Percentiles rank a stretch among this genome's conserved stretches.
These are phyloP conservation scores for Atherix ibis DNA, from an alignment of 2,888 invertebrate species.

Conservation along the genomic window DNA sequence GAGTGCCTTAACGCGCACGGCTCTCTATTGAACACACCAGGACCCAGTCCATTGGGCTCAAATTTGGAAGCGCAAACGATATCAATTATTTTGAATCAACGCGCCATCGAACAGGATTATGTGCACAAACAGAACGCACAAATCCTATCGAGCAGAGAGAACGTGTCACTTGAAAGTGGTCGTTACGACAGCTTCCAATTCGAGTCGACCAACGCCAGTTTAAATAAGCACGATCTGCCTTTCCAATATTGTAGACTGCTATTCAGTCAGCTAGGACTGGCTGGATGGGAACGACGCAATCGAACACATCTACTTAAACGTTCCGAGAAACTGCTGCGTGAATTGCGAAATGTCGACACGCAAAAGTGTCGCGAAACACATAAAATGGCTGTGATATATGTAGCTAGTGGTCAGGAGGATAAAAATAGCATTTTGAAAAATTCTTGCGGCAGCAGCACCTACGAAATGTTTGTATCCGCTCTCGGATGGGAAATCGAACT, in stretches of 20 bases:
- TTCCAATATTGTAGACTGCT: constrained; percentile 77
- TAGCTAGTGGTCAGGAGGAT: constrained; percentile 93
- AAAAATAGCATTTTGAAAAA: constrained; percentile 83
- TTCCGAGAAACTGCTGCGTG: constrained; percentile 75
- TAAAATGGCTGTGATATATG: constrained; percentile 95
- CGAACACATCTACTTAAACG: constrained; percentile 75
- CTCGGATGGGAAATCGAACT: constrained; percentile 66
- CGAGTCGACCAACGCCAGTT: constrained; percentile 33
- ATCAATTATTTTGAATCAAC: constrained; percentile 67
- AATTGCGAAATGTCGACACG: constrained; percentile 82
- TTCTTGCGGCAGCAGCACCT: constrained; percentile 78
- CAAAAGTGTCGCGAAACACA: constrained; percentile 86
- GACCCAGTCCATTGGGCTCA: constrained; percentile 53
- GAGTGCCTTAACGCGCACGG: constrained; percentile 55
- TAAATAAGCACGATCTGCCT: constrained; percentile 39
- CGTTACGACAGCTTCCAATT: constrained; percentile 23
- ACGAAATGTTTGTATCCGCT: constrained; percentile 65
- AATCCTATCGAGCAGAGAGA: constrained; percentile 5
- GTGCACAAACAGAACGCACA: constrained; percentile 30
- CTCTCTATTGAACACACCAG: constrained; percentile 62
- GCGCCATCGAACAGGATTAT: constrained; percentile 68
- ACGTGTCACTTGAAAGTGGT: background rate
- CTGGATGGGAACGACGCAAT: constrained; percentile 75
- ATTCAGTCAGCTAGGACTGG: constrained; percentile 81
- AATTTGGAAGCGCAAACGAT: constrained; percentile 75